Evolutionary conservation across 2,888 invertebrate genomes (phyloP).

Genomic region (Anthophora plumipes): DNA sequence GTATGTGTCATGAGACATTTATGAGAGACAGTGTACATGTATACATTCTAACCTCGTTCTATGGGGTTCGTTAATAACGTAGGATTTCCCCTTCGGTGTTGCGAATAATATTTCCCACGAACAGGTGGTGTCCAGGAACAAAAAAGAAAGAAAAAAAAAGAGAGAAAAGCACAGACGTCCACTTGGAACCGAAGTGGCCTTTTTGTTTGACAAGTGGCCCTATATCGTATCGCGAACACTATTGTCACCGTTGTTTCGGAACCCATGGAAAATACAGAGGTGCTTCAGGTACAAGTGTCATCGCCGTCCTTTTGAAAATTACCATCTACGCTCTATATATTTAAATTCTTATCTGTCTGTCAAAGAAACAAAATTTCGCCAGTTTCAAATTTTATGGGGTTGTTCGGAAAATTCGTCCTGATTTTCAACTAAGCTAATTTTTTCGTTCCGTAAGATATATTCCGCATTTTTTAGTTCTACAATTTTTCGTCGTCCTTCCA

Average conservation of each 20-base stretch:
- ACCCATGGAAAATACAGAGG: slow-evolving; percentile 48
- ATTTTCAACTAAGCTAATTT: too few species aligned
- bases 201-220: slow-evolving; percentile 64
- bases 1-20: too few species aligned
- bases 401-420: too few species aligned
- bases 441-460: too few species aligned
- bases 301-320: slow-evolving; percentile 18
- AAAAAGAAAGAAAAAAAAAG: slow-evolving; percentile 49
- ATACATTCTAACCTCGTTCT: too few species aligned
- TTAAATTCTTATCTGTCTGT: slow-evolving; percentile 38
- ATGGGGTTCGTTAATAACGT: slow-evolving; percentile 24
- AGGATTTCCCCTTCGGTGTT: slow-evolving; percentile 20
- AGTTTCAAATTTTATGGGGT: too few species aligned
- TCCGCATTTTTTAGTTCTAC: too few species aligned
- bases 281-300: slow-evolving; percentile 44
- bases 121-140: slow-evolving; percentile 70
- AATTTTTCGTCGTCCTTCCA: too few species aligned
- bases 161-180: slow-evolving; percentile 45
- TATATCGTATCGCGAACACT: slow-evolving; percentile 58
- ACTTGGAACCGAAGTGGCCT: slow-evolving; percentile 59
- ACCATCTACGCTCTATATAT: slow-evolving; percentile 14
- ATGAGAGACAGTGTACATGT: too few species aligned
- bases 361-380: too few species aligned
- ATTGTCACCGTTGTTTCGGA: slow-evolving; percentile 52
- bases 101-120: slow-evolving; percentile 66